Base-by-base conservation (phyloP, 2,113 vertebrate genomes). In the Struthidea cinerea region DNA sequence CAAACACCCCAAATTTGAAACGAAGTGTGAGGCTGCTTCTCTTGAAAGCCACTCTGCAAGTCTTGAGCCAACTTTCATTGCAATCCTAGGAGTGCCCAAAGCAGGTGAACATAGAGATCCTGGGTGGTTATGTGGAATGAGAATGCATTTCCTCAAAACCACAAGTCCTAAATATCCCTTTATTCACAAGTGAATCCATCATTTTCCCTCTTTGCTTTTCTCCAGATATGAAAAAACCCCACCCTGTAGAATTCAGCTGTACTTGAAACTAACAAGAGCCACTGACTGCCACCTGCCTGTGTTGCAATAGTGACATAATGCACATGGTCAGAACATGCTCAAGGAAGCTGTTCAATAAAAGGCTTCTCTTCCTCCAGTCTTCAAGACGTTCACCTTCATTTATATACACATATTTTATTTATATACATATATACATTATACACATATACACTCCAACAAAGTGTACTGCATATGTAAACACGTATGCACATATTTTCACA, bases 291-390 rank as follows among this genome's bases (percentile, higher is more conserved):
- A 27, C 32, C 15, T 53, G 65, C 33, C 19, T 30, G 39, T 10
- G 64, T 68, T 44, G 23, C 68, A 75, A 75, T 3, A 57, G 33
- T 39, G 42, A 79, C 30, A 59, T 8, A 64, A 44, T 3, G 17
- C 10, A 28, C 5, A 23, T 0, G 1, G 39, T 53, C 61, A 69
- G 55, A 86, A 46, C 0, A 0, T 3, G 20, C 49, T 50, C 37
- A 24, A 41, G 33, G 17, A 88, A 41, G n/a, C 6, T 42, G 35
- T 3, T 76, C 7, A 50, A 8, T 20, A 53, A 70, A 71, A 56
- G 37, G 41, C 11, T 50, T 46, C 35, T 39, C 26, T 22, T 57
- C 32, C 52, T 59, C 35, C 30, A 56, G 24, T 16, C 27, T 74
- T 55, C 8, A 8, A 28, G 13, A 65, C 30, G 79, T 6, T 64